phyloP scores from a whole-genome alignment of 2,888 invertebrate genomes.

The Heliconius aoede region DNA sequence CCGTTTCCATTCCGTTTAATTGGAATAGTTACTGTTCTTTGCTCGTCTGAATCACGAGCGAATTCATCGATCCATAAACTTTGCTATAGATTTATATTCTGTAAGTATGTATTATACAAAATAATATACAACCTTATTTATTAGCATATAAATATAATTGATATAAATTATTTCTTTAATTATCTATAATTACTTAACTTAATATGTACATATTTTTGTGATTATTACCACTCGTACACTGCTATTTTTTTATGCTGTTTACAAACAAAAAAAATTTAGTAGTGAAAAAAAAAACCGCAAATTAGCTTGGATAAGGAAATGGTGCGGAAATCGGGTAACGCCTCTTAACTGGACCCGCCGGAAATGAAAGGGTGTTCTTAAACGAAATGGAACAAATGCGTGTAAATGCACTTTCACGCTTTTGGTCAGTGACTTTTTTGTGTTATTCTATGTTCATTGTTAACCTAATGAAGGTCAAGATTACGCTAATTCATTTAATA shows the following conservation, averaged over 20 bases:
- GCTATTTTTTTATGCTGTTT: neutral
- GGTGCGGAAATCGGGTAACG: conserved; percentile 74
- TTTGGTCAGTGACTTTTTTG: neutral
- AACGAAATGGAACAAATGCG: conserved; percentile 24
- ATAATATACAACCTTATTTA: neutral
- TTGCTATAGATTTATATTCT: neutral
- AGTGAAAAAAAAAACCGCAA: conserved; percentile 45
- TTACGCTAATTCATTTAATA: neutral
- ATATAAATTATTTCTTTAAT: neutral
- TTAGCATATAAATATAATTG: neutral
- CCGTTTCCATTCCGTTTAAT: conserved; percentile 33
- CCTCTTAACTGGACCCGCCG: conserved; percentile 72
- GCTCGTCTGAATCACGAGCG: conserved; percentile 6
- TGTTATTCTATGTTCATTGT: neutral
- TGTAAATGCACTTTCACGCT: conserved; percentile 5
- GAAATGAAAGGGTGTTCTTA: conserved; percentile 67
- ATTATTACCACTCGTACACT: neutral
- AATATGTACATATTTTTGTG: neutral
- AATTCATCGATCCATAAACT: neutral
- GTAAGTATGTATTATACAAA: neutral
- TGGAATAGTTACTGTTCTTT: conserved; percentile 28
- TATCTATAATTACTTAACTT: neutral
- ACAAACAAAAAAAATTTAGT: neutral
- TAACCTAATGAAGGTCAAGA: no score
- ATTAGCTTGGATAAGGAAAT: conserved; percentile 68